Conservation (phyloP, 2,113 vertebrate genomes). For the Lethenteron camtschaticum region DNA sequence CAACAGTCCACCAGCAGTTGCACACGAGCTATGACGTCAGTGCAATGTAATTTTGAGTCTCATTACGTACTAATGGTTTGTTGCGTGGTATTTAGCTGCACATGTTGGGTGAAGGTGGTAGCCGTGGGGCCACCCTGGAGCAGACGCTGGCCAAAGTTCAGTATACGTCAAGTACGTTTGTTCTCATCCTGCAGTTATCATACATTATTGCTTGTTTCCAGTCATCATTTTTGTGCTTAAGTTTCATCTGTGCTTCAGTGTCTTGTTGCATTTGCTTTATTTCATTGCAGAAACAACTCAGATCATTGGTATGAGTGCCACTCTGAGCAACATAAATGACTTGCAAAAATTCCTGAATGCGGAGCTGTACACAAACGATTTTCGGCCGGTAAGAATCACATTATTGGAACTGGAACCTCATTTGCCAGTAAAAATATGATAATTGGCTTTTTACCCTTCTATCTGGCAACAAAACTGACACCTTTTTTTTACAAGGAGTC, state of each 20-base stretch:
- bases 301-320: conserved; percentile 90
- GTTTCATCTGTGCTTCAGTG: not conserved
- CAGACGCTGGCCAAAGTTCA: conserved; percentile 65
- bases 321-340: conserved; percentile 57
- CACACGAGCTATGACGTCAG: not conserved
- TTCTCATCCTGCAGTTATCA: not conserved
- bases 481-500: too few species aligned
- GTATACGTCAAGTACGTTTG: conserved; percentile 45
- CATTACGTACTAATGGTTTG: not conserved
- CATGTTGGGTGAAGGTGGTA: conserved; percentile 62
- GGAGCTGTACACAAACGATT: conserved; percentile 53
- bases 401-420: too few species aligned
- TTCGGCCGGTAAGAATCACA: conserved; percentile 46
- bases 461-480: too few species aligned
- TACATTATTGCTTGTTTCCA: not conserved
- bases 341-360: conserved; percentile 64
- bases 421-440: too few species aligned
- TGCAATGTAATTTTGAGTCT: not conserved
- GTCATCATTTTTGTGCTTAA: not conserved
- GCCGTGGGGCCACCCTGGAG: conserved; percentile 57
- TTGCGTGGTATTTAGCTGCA: conserved; percentile 38
- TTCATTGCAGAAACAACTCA: conserved; percentile 38
- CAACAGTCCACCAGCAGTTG: not conserved
- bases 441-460: too few species aligned
- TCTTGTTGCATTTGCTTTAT: not conserved